A percentile compares a stretch with the other conserved stretches of the same genome.
phyloP scores from a whole-genome alignment of 2,113 vertebrate species.

The Morone chrysops region DNA sequence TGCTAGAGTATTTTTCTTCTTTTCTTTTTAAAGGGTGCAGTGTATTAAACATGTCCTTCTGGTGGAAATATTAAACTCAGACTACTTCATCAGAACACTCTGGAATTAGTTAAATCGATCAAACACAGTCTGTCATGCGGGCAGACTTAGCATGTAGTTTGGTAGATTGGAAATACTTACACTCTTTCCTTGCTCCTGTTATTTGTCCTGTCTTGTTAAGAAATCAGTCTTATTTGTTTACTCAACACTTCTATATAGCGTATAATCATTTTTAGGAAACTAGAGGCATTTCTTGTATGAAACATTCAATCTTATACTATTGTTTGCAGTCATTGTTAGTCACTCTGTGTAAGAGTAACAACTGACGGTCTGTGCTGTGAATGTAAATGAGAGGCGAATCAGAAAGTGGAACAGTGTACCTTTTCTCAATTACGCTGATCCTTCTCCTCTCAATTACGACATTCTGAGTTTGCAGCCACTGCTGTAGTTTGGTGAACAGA shows the following conservation, averaged over 20 bases:
- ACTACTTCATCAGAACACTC: not conserved
- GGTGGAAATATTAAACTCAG: conserved; percentile 1
- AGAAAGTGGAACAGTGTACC: not conserved
- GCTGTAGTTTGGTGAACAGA: not conserved
- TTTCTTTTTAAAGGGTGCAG: not conserved
- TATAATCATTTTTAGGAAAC: not conserved
- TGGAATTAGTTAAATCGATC: not conserved
- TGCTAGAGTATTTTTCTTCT: not conserved
- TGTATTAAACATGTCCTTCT: not conserved
- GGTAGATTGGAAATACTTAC: too few relatives aligned
- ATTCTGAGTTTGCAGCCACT: not conserved
- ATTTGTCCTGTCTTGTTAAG: not conserved
- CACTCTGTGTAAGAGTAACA: not conserved
- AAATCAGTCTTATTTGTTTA: not conserved
- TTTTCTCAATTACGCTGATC: conserved; percentile 1
- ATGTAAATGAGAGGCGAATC: conserved; percentile 36
- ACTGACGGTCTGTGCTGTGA: not conserved
- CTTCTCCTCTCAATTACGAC: conserved; percentile 5
- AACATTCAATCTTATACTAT: not conserved
- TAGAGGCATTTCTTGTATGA: not conserved
- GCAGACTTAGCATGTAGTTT: not conserved
- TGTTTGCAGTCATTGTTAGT: not conserved
- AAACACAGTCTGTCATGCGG: not conserved
- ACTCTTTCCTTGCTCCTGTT: not conserved
- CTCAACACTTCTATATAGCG: not conserved